Conservation (phyloP, 2,888 invertebrate species). For the Heliconius ethilla region DNA sequence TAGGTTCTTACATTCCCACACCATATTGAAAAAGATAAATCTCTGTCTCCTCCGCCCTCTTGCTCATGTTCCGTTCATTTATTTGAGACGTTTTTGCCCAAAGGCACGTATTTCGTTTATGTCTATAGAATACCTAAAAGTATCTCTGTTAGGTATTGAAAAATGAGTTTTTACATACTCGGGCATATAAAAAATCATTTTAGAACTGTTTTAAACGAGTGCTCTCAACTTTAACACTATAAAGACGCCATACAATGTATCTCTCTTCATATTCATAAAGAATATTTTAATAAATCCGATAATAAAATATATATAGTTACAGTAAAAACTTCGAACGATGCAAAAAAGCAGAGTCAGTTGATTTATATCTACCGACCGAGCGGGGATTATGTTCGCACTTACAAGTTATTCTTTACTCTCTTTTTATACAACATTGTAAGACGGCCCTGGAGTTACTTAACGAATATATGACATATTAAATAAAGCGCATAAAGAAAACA, state of each 20-base stretch:
- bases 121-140: too few species aligned
- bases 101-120: constrained; percentile 35
- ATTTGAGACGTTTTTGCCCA: constrained; percentile 48
- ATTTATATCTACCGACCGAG: constrained; percentile 73
- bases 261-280: constrained; percentile 52
- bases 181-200: constrained; percentile 17
- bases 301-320: constrained; percentile 62
- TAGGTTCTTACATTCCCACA: constrained; percentile 62
- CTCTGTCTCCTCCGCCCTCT: constrained; percentile 65
- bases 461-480: constrained; percentile 78
- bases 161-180: too few species aligned
- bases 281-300: constrained; percentile 62
- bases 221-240: constrained; percentile 45
- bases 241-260: constrained; percentile 59
- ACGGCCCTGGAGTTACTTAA: constrained; percentile 70
- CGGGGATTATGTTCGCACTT: constrained; percentile 67
- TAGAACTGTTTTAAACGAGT: constrained; percentile 46
- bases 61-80: constrained; percentile 59
- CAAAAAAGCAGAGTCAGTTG: constrained; percentile 66
- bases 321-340: constrained; percentile 62
- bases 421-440: constrained; percentile 76
- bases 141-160: too few species aligned
- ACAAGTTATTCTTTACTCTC: constrained; percentile 65
- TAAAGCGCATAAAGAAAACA: constrained; percentile 80
- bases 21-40: constrained; percentile 77